Conservation (phyloP, 2,888 invertebrate genomes). For the Meloe dianella region DNA sequence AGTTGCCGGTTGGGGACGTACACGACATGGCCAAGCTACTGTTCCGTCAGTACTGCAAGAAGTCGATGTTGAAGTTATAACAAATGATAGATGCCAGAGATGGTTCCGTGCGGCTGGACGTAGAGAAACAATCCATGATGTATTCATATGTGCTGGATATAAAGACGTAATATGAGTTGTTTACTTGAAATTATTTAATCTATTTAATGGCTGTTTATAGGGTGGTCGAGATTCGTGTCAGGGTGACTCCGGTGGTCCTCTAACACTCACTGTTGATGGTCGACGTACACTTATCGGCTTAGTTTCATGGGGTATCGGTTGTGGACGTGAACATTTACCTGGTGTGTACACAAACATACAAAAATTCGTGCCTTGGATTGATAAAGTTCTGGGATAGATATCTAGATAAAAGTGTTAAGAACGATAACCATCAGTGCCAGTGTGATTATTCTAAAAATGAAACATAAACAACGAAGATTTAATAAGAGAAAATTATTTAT, state of each 20-base stretch:
- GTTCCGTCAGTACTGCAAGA: conserved; percentile 87
- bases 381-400: conserved; percentile 74
- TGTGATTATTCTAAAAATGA: conserved; percentile 28
- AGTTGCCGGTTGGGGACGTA: conserved; percentile 92
- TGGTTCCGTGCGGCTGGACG: conserved; percentile 93
- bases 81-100: conserved; percentile 88
- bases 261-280: conserved; percentile 85
- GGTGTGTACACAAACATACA: conserved; percentile 93
- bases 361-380: conserved; percentile 91
- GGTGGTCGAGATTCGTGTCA: conserved; percentile 78
- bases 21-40: conserved; percentile 85
- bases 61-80: conserved; percentile 85
- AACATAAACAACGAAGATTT: conserved; percentile 20
- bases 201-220: conserved; percentile 50
- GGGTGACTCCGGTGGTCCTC: conserved; percentile 84
- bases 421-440: conserved; percentile 30
- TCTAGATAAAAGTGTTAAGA: background rate
- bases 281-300: conserved; percentile 86
- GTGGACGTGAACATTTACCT: conserved; percentile 86
- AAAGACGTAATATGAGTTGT: conserved; percentile 75
- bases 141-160: conserved; percentile 91
- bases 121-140: conserved; percentile 90
- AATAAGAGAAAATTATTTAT: conserved; percentile 24
- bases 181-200: background rate
- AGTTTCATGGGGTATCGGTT: conserved; percentile 92